phyloP scores from a whole-genome alignment of 2,797 vertebrate genomes.

The Mionectes olivaceus region DNA sequence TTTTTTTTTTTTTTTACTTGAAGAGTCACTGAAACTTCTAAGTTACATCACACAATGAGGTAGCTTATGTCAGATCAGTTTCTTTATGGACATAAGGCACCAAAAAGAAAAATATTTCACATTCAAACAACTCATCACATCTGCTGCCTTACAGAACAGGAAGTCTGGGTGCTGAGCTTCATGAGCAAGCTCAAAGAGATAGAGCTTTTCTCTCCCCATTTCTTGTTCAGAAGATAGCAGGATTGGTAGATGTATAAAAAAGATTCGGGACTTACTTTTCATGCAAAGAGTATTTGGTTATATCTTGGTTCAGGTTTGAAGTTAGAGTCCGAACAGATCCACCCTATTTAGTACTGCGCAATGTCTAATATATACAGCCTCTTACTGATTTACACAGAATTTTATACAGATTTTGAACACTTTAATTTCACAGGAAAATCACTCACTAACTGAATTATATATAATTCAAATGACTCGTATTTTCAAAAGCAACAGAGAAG shows the following conservation, averaged over 20 bases:
- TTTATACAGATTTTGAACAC: not conserved
- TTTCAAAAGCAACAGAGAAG: constrained; percentile 10
- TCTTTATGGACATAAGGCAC: not conserved
- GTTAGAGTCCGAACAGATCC: not conserved
- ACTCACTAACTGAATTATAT: not conserved
- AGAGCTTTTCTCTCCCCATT: not conserved
- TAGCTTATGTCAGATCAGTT: not conserved
- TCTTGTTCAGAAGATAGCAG: not conserved
- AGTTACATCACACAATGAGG: not conserved
- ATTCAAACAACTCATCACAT: not conserved
- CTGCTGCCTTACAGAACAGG: not conserved
- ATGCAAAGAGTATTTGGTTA: not conserved
- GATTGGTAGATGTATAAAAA: not conserved
- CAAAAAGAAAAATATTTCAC: not conserved
- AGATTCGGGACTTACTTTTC: not conserved
- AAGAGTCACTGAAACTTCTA: not conserved
- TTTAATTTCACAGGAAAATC: not conserved
- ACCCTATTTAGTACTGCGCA: not conserved
- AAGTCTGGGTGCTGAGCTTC: not conserved
- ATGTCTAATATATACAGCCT: not conserved
- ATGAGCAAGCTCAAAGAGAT: not conserved
- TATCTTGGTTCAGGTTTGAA: not conserved
- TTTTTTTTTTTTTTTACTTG: not conserved
- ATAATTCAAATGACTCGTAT: not conserved
- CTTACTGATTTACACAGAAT: not conserved